A percentile compares a stretch with the other conserved stretches of the same genome.
phyloP scores from a whole-genome alignment of 2,797 vertebrate species.

The Ceyx erithaca region DNA sequence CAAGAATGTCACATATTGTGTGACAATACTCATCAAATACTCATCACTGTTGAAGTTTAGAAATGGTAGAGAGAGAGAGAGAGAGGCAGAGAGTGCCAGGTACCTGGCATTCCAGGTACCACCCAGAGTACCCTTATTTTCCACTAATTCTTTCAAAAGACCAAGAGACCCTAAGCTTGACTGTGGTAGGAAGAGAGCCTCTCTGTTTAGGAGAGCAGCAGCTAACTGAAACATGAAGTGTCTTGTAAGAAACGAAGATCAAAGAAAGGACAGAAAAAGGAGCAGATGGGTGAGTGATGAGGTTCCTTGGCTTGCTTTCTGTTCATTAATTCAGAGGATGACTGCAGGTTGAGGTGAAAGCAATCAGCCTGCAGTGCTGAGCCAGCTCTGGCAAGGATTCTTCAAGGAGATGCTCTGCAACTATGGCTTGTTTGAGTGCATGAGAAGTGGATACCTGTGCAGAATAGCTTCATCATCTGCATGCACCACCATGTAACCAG shows the following conservation, averaged over 20 bases:
- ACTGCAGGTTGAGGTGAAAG: constrained; percentile 21
- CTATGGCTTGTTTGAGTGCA: neutral
- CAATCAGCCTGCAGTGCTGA: neutral
- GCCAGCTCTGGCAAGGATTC: constrained; percentile 16
- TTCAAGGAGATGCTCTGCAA: constrained; percentile 17
- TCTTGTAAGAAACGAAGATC: neutral
- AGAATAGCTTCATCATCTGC: neutral
- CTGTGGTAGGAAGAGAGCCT: neutral
- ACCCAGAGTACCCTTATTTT: neutral
- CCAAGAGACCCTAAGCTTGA: neutral
- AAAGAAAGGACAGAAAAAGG: neutral
- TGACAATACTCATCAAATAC: neutral
- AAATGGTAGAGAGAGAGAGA: neutral
- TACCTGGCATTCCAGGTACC: neutral
- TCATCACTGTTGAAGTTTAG: neutral
- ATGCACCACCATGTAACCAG: neutral
- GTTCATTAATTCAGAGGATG: neutral
- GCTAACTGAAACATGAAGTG: neutral
- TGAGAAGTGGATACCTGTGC: neutral
- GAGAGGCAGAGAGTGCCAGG: neutral
- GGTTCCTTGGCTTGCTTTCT: constrained; percentile 7
- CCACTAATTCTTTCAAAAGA: neutral
- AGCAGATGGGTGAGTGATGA: constrained; percentile 12
- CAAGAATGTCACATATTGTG: neutral
- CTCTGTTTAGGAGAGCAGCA: neutral